Conservation (phyloP, 2,797 vertebrate genomes). For the Lagorchestes hirsutus region DNA sequence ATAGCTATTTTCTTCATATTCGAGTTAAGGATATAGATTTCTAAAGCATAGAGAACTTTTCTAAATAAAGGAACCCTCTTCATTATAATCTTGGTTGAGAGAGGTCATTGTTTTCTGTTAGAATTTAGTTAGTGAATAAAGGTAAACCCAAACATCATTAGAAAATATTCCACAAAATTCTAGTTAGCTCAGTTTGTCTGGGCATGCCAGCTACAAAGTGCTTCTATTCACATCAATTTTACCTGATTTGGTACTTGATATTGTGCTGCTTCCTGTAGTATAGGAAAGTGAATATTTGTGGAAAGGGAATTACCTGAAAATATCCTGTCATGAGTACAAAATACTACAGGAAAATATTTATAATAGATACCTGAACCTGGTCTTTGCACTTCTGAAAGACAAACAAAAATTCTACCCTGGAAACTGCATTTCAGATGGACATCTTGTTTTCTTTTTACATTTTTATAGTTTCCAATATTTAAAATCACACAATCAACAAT, state of each 20-base stretch:
- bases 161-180: background rate
- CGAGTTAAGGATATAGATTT: background rate
- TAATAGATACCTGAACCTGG: background rate
- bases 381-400: background rate
- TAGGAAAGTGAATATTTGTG: constrained; percentile 25
- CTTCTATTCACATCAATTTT: background rate
- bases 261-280: constrained; percentile 23
- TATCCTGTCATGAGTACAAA: background rate
- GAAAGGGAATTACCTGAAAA: constrained; percentile 49
- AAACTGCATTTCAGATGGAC: background rate
- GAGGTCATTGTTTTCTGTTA: background rate
- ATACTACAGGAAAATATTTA: too few relatives aligned
- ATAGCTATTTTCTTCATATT: background rate
- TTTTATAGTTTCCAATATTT: background rate
- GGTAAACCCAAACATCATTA: background rate
- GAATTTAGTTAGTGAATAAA: constrained; percentile 19
- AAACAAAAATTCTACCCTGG: background rate
- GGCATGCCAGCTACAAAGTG: background rate
- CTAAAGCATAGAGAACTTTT: background rate
- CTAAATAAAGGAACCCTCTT: background rate
- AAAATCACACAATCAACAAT: background rate
- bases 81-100: background rate
- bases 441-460: background rate
- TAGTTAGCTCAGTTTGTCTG: background rate
- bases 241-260: constrained; percentile 47